Evolutionary conservation across 2,113 vertebrate genomes (phyloP).

Genomic region (Rostratula benghalensis): DNA sequence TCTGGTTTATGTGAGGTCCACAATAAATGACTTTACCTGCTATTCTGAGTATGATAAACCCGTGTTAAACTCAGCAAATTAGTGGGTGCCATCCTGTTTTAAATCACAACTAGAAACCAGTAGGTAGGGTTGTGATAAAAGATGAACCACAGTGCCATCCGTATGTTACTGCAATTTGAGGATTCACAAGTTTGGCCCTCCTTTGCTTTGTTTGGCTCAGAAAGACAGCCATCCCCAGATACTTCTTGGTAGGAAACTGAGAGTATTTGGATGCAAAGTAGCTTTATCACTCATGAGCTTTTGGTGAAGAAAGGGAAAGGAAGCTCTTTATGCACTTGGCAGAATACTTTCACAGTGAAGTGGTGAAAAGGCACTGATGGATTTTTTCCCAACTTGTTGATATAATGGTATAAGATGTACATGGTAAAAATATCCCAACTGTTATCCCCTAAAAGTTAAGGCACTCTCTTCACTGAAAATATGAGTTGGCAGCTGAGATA

Average conservation of each 20-base stretch:
- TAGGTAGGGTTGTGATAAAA: background rate
- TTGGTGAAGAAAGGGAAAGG: background rate
- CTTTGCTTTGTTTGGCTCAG: background rate
- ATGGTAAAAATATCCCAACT: background rate
- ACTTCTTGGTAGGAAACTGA: background rate
- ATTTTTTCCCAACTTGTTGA: background rate
- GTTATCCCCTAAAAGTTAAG: background rate
- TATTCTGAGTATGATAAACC: background rate
- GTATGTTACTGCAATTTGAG: background rate
- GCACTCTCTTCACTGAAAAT: background rate
- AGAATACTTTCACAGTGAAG: background rate
- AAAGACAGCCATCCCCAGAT: background rate
- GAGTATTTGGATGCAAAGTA: background rate
- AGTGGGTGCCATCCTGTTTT: background rate
- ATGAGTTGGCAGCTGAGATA: background rate
- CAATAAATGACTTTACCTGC: background rate
- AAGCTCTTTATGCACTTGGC: background rate
- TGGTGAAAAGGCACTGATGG: background rate
- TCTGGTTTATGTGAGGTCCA: background rate
- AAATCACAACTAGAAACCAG: background rate
- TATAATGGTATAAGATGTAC: background rate
- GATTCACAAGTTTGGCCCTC: background rate
- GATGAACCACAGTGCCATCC: background rate
- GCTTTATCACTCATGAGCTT: background rate
- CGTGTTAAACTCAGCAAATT: background rate